Base-by-base conservation (phyloP, 2,888 invertebrate genomes). In the Quadroppia sp. region DNA sequence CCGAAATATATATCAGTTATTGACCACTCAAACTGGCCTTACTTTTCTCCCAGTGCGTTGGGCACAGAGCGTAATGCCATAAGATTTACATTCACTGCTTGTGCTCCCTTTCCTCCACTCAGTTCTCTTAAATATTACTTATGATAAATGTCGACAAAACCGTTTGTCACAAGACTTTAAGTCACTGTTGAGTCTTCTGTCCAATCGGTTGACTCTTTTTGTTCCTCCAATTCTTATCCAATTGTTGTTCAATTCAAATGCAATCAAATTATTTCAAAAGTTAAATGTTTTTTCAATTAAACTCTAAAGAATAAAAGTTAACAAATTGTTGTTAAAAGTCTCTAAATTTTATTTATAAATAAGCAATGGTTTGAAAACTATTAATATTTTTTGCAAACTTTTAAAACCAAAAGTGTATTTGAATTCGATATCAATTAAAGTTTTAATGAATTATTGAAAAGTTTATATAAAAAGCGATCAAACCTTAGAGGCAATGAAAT, bases 1-100 rank as follows among this genome's bases (percentile, higher is more conserved):
- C 7, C 50, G 20, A 20, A 28, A 59, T 30, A 59, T 59, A 23
- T 59, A 59, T 59, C 59, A 59, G 28, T 59, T 59, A 59, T 59
- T 59, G 28, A 59, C 59, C 28, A 59, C 32, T 59, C 59, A 7
- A 28, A 23, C 4, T 59, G 23, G 25, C 59, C 17, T 28, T 59
- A 36, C 36, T n/a, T n/a, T n/a, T n/a, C n/a, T n/a, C n/a, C n/a
- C 23, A 15, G 23, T 59, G 28, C 30, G 28, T 13, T 59, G 32
- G 59, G 28, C 59, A 59, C 30, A 4, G 11, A 28, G 2, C 25
- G 36, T n/a, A n/a, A n/a, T n/a, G n/a, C n/a, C 4, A 59, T 59
- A 30, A 59, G 59, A 59, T 59, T 30, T 23, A 59, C 15, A 4
- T 11, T 59, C 7, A 59, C 15, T 15, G 30, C 23, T 59, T n/a